Conservation (phyloP, 2,113 vertebrate species). For the Sturnira hondurensis region DNA sequence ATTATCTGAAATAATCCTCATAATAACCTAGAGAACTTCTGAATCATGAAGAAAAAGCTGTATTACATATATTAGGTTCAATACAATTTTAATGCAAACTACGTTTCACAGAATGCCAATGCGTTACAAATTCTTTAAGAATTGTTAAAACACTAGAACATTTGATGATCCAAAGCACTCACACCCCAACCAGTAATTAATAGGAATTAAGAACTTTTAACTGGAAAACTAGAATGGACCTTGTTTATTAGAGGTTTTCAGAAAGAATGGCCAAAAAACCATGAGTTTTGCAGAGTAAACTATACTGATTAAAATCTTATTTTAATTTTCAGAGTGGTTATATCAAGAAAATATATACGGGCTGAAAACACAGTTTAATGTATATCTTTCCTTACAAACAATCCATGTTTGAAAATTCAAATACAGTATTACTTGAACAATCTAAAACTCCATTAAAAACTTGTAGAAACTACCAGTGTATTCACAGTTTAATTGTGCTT, state of each 20-base stretch:
- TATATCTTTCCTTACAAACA: background rate
- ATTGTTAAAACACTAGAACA: background rate
- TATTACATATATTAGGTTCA: background rate
- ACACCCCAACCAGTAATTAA: background rate
- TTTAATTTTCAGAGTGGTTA: background rate
- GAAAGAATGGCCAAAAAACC: background rate
- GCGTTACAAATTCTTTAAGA: background rate
- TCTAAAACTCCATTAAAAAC: background rate
- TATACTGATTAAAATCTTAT: background rate
- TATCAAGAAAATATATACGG: background rate
- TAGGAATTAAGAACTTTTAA: background rate
- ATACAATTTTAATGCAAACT: background rate
- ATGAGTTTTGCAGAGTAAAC: background rate
- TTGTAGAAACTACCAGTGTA: background rate
- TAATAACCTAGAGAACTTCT: background rate
- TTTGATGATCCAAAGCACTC: background rate
- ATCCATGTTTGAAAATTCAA: background rate
- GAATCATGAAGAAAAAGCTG: background rate
- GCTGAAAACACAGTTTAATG: background rate
- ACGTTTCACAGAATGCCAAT: background rate
- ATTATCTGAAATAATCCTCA: background rate
- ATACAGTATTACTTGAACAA: background rate
- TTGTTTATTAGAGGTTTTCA: slow-evolving; percentile 9
- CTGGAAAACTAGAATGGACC: background rate
- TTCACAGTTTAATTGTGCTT: background rate